Percentiles rank a stretch among this genome's conserved stretches.
Evolutionary conservation across 37 sponge, comb jelly and placozoan genomes (phyloP).

Genomic region (Dysidea cf. avara): DNA sequence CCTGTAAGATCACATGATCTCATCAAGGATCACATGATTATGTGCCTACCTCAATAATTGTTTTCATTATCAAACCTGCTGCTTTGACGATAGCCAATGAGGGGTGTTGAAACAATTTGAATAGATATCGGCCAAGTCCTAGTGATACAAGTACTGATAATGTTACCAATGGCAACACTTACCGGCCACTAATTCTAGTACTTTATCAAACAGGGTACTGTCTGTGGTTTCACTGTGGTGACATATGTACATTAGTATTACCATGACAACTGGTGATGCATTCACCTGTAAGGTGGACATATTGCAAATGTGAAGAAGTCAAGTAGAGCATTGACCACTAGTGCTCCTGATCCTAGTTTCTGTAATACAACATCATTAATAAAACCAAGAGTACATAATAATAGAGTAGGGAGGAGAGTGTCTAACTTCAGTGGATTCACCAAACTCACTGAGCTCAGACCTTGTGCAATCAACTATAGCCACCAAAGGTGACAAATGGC

Average conservation of each 20-base stretch:
- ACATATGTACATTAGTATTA: constrained; percentile 2
- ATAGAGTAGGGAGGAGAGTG: too few relatives aligned
- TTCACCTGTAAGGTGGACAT: constrained; percentile 94
- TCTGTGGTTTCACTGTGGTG: constrained; percentile 91
- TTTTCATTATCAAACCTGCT: constrained; percentile 96
- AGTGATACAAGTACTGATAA: background rate
- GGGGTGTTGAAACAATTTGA: constrained; percentile 95
- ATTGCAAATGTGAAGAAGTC: constrained; percentile 99
- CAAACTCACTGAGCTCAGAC: too few relatives aligned
- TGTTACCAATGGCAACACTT: background rate
- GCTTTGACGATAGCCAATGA: constrained; percentile 97
- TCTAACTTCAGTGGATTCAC: too few relatives aligned
- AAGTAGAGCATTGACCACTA: constrained; percentile 91
- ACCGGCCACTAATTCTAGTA: constrained; percentile 89
- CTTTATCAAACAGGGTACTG: constrained; percentile 84
- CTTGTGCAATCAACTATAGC: too few relatives aligned
- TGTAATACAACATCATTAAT: too few relatives aligned
- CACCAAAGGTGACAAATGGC: too few relatives aligned
- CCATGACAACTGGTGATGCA: background rate
- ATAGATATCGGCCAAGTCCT: constrained; percentile 79
- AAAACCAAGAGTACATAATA: too few relatives aligned
- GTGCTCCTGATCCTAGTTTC: constrained; percentile 84
- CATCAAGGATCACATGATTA: background rate
- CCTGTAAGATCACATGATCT: constrained; percentile 30
- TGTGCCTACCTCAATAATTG: constrained; percentile 83